Evolutionary conservation across 2,888 invertebrate genomes (phyloP), one percentile per base, ranked within the genome.

Genomic region (Scaeva pyrastri): DNA sequence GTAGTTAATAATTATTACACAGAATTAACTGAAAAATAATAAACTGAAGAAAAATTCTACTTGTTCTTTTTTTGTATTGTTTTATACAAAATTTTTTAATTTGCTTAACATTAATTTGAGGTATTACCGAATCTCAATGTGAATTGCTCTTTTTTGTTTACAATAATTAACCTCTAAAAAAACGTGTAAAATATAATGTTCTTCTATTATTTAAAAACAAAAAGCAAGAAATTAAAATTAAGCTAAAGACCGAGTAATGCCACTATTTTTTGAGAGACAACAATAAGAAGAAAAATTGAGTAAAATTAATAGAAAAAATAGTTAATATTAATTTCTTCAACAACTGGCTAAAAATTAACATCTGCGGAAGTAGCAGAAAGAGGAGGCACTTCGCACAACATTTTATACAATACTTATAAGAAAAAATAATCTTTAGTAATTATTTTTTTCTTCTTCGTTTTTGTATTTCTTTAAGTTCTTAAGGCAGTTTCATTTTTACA

Each of bases 401-500:
- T 72, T 71, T 36, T 68, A 48, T 71, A 50, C 41, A 39, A 39
- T 23, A 39, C 7, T 6, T 78, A 78, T 75, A 72, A 60, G 39
- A 45, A 73, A 71, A 81, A 36, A 39, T n/a, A 64, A 45, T 26
- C 2, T 60, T 52, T 56, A 16, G 21, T 66, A 21, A 36, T 14
- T 11, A 39, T 41, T 80, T 41, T 21, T 19, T n/a, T 19, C 43
- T 70, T 62, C 58, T 48, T 41, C 11, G 14, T 76, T 74, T 55
- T 55, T 52, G 0, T 7, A 39, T 62, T 14, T 64, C 11, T 64
- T 83, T 74, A 64, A 66, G 70, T 79, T 73, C 14, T 26, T 85
- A 85, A 80, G 80, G 85, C 85, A 85, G 76, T 81, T 76, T 80
- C 71, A 62, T 66, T 78, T 68, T 74, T 71, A 62, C 23, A 62